These are phyloP conservation scores for Dryobates pubescens DNA, from an alignment of 2,797 vertebrate genomes.

Conservation along the genomic window DNA sequence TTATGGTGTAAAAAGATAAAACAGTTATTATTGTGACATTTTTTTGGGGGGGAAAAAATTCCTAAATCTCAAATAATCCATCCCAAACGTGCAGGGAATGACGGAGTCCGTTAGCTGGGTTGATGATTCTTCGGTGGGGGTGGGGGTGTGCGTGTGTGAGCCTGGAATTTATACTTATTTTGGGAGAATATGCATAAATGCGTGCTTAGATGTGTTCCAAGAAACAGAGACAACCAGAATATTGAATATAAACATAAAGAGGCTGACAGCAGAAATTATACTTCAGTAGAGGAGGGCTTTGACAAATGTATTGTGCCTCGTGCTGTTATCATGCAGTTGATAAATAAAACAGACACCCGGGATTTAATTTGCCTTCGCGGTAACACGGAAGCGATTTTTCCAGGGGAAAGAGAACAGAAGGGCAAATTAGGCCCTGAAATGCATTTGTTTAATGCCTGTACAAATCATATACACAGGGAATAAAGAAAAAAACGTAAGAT, in stretches of 20 bases:
- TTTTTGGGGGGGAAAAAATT: constrained; percentile 42
- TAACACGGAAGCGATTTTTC: constrained; percentile 24
- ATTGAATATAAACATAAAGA: constrained; percentile 27
- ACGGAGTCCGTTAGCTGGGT: not conserved
- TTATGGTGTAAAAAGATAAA: constrained; percentile 77
- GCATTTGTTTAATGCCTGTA: not conserved
- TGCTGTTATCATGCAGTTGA: constrained; percentile 46
- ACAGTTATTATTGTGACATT: constrained; percentile 72
- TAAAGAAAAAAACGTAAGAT: not conserved
- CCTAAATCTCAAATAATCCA: constrained; percentile 57
- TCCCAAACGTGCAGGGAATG: constrained; percentile 21
- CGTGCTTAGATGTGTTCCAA: not conserved
- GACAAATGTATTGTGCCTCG: constrained; percentile 11
- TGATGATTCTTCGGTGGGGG: not conserved
- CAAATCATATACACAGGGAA: not conserved
- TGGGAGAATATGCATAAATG: not conserved
- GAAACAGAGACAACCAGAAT: constrained; percentile 24
- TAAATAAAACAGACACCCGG: constrained; percentile 54
- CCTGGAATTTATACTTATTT: not conserved
- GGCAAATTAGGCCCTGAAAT: constrained; percentile 9
- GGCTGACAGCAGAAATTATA: constrained; percentile 26
- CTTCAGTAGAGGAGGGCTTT: constrained; percentile 16
- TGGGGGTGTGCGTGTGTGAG: not conserved
- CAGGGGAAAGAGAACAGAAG: constrained; percentile 1
- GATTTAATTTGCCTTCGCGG: constrained; percentile 58